Base-by-base conservation (phyloP, 2,113 vertebrate genomes). In the Thalassoma bifasciatum region DNA sequence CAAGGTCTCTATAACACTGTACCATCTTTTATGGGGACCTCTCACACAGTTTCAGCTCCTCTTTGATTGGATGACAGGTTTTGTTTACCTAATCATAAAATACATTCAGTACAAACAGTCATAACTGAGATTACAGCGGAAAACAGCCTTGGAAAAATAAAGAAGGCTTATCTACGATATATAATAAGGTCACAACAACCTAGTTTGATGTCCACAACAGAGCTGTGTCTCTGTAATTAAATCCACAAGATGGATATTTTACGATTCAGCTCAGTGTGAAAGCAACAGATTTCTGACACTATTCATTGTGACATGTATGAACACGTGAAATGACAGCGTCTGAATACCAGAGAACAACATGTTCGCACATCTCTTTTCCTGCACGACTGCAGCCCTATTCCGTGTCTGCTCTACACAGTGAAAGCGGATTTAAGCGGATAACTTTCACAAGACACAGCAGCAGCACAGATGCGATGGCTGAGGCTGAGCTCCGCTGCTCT, bases 371-470 rank as follows among this genome's bases (percentile, higher is more conserved):
- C 26, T 34, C 24, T 1, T 14, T 22, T 17, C 26, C 8, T 26
- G 26, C 14, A 34, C 19, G 19, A 11, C 23, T 57, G 30, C 30
- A 30, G 30, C 30, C 1, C 36, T 16, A 21, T 19, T 19, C 17
- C 22, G 30, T n/a, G 7, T 22, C 13, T n/a, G n/a, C n/a, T 49
- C 46, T 47, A 10, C 3, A 16, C 14, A 49, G 10, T 46, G 40
- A 4, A 37, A 10, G 58, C 21, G 62, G 66, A 81, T 57, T 61
- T 21, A 19, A 26, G 13, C 44, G 13, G 17, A 75, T 34, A 60
- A 72, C 49, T 69, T 37, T 63, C 23, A 52, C 22, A 3, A 24
- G 38, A 77, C 19, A 21, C 44, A 67, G 37, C 10, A 67, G 37
- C 10, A 10, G 36, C 60, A 73, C 19, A 65, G 63, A 66, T 23